Base-by-base conservation (phyloP, 2,888 invertebrate genomes). In the Sicus ferrugineus region DNA sequence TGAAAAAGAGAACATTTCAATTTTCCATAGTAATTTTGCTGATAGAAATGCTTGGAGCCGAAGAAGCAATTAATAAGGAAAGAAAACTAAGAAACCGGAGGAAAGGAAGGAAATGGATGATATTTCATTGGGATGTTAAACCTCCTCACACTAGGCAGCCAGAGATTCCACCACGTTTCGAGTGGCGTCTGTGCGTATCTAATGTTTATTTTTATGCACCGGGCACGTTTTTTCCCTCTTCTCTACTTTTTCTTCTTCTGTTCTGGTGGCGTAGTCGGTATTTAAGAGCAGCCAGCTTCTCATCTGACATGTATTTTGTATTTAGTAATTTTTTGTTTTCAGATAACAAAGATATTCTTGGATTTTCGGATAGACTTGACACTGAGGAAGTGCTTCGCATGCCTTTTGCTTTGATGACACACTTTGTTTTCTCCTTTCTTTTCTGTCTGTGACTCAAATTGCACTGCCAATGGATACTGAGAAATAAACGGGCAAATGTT, bases 201-300 rank as follows among this genome's bases (percentile, higher is more conserved):
- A 30, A 48, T 63, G 19, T 50, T 63, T 63, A 30, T 63, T 63
- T 63, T 48, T n/a, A 26, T 42, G 19, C 50, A 50, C 42, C 61
- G 23, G 28, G 46, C 38, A 61, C 61, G 61, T 61, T 38, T 38
- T 23, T 46, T 38, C 21, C 26, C 23, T 50, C 50, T 19, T 21
- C 14, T 50, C 26, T 2, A 11, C 54, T 26, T 54, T 23, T 54
- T 0, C 54, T 23, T 14, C 26, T 54, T 26, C 26, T 3, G n/a
- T n/a, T n/a, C n/a, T n/a, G n/a, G n/a, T n/a, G n/a, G n/a, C n/a
- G n/a, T n/a, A n/a, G n/a, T n/a, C n/a, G n/a, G n/a, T n/a, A n/a
- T n/a, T n/a, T n/a, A n/a, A n/a, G n/a, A n/a, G n/a, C n/a, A n/a
- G n/a, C n/a, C n/a, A n/a, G n/a, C n/a, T n/a, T n/a, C n/a, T n/a